These are phyloP conservation scores for Spodoptera frugiperda DNA, from an alignment of 1,140 invertebrate genomes.

Conservation along the genomic window DNA sequence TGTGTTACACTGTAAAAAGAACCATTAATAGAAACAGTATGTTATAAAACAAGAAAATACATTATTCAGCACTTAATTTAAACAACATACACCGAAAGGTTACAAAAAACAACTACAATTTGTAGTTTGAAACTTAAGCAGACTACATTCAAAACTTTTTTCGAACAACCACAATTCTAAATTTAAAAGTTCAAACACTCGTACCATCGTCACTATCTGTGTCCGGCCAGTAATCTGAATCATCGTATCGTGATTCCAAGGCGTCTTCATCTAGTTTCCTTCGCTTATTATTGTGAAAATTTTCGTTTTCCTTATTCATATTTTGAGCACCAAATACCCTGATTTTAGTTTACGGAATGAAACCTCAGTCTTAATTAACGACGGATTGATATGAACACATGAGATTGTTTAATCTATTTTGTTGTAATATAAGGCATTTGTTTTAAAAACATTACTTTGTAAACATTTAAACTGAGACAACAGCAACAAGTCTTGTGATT, in stretches of 20 bases:
- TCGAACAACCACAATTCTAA: not conserved
- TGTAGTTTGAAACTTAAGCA: not conserved
- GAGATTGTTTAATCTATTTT: constrained; percentile 20
- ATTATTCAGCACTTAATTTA: too few relatives aligned
- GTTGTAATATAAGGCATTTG: constrained; percentile 37
- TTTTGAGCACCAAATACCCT: constrained; percentile 35
- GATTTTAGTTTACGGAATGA: constrained; percentile 45
- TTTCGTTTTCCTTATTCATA: constrained; percentile 76
- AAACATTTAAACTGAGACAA: constrained; percentile 38
- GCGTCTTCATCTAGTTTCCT: constrained; percentile 66
- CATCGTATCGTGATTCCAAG: constrained; percentile 61
- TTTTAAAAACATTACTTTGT: constrained; percentile 43
- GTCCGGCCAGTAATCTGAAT: constrained; percentile 78
- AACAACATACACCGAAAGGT: too few relatives aligned
- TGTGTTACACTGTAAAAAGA: too few relatives aligned
- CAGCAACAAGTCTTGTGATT: constrained; percentile 7
- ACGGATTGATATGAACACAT: constrained; percentile 42
- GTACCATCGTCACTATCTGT: constrained; percentile 74
- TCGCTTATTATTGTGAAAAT: constrained; percentile 66
- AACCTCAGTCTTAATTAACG: constrained; percentile 27
- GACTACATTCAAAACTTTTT: not conserved
- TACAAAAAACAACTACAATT: too few relatives aligned
- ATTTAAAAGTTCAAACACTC: constrained; percentile 4
- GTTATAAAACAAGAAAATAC: too few relatives aligned
- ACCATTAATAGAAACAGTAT: too few relatives aligned